A percentile compares a stretch with the other conserved stretches of the same genome.
phyloP scores from a whole-genome alignment of 2,113 vertebrate species.

The Ceratotherium simum region DNA sequence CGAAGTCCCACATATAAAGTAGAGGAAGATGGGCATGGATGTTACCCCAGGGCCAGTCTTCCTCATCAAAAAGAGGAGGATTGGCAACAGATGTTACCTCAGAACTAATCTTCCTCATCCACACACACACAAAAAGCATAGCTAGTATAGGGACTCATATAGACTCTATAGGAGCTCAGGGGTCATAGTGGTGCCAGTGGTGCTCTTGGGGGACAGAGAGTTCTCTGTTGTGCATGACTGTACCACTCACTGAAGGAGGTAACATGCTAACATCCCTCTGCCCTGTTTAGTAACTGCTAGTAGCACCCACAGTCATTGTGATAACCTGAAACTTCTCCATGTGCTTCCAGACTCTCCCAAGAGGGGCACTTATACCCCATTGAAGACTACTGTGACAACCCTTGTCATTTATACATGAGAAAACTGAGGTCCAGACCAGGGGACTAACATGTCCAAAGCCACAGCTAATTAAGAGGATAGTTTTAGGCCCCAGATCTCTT shows the following conservation, averaged over 20 bases:
- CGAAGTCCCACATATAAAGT: too few species aligned
- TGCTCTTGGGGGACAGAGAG: neutral
- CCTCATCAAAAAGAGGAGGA: too few species aligned
- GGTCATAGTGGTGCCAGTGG: neutral
- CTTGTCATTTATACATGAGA: neutral
- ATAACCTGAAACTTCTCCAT: neutral
- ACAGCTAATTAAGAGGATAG: neutral
- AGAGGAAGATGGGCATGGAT: too few species aligned
- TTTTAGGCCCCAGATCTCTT: neutral
- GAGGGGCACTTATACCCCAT: neutral
- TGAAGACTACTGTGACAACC: neutral
- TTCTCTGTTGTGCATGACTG: neutral
- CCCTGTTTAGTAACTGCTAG: neutral
- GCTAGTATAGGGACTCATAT: neutral
- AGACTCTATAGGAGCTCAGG: neutral
- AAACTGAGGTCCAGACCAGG: neutral
- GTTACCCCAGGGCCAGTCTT: too few species aligned
- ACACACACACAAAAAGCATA: too few species aligned
- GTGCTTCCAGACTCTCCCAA: neutral
- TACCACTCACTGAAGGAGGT: neutral
- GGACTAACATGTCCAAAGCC: neutral
- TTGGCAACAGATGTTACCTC: too few species aligned
- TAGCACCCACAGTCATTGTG: neutral
- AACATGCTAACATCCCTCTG: neutral
- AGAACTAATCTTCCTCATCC: too few species aligned